Base-by-base conservation (phyloP, 1,140 invertebrate species). In the Psilanteris sp. region DNA sequence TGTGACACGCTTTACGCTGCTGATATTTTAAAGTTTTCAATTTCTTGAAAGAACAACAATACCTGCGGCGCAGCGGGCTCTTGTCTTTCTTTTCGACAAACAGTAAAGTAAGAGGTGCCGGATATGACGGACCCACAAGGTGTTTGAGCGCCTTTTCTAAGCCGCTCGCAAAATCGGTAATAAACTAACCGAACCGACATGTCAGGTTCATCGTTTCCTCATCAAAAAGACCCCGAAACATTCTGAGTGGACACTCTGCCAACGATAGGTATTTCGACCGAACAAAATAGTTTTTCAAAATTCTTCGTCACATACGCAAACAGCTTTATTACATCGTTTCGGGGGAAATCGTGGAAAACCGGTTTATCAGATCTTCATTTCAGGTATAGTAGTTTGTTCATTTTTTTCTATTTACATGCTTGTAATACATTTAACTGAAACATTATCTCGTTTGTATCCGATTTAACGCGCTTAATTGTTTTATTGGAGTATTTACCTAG, bases 1-100 rank as follows among this genome's bases (percentile, higher is more conserved):
- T 5, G 36, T 31, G 29, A 52, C 48, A 55, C 10, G 41, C 10
- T 15, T 18, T 9, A 32, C 14, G n/a, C 27, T 10, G 36, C 26
- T 44, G n/a, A n/a, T n/a, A 73, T 52, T 39, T 44, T 16, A 13
- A 36, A 50, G 61, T 52, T 59, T 59, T 43, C 41, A 62, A 57
- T 74, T 52, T 74, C 62, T 62, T 27, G 32, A 67, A 67, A 68
- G 55, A 62, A 75, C 26, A 75, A 75, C 71, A 74, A 74, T 73
- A 59, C 41, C 50, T 43, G 41, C 52, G 20, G 32, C 59, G 11
- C 70, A 64, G 59, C 67, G 13, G 67, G 37, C 44, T 39, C 34
- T 44, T 27, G 26, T 57, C 22, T 61, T 43, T 22, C 32, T 57
- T 43, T 48, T 64, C 41, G 39, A 32, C 67, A 62, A 62, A 72